phyloP scores from a whole-genome alignment of 2,888 invertebrate species.

The Coenonympha arcania region DNA sequence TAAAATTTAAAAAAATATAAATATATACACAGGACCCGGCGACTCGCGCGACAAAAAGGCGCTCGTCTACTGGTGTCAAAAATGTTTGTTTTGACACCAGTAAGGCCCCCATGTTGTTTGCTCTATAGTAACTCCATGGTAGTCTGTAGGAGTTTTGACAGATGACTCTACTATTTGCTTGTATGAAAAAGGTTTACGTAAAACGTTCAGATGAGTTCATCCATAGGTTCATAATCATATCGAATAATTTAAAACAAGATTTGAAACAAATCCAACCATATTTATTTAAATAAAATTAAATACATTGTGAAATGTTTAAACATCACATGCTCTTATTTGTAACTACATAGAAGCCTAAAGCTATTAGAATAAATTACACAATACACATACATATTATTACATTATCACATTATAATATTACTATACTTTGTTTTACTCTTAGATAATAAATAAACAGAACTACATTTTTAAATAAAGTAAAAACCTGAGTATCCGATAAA shows the following conservation, averaged over 20 bases:
- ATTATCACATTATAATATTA: constrained; percentile 4
- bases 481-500: neutral
- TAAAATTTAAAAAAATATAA: too few relatives aligned
- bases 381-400: constrained; percentile 33
- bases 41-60: too few relatives aligned
- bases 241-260: constrained; percentile 18
- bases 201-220: too few relatives aligned
- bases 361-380: constrained; percentile 51
- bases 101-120: too few relatives aligned
- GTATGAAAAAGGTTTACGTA: too few relatives aligned
- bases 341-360: constrained; percentile 50
- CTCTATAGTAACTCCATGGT: too few relatives aligned
- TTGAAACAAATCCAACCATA: constrained; percentile 39
- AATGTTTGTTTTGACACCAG: too few relatives aligned
- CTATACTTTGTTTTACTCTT: constrained; percentile 29
- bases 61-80: too few relatives aligned
- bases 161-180: too few relatives aligned
- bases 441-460: constrained; percentile 39
- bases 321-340: constrained; percentile 42
- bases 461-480: constrained; percentile 30
- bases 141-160: too few relatives aligned
- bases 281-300: constrained; percentile 62
- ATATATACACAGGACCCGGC: too few relatives aligned
- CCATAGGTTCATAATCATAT: neutral
- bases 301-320: constrained; percentile 42